phyloP scores from a whole-genome alignment of 2,113 vertebrate genomes.

The Verasper variegatus region DNA sequence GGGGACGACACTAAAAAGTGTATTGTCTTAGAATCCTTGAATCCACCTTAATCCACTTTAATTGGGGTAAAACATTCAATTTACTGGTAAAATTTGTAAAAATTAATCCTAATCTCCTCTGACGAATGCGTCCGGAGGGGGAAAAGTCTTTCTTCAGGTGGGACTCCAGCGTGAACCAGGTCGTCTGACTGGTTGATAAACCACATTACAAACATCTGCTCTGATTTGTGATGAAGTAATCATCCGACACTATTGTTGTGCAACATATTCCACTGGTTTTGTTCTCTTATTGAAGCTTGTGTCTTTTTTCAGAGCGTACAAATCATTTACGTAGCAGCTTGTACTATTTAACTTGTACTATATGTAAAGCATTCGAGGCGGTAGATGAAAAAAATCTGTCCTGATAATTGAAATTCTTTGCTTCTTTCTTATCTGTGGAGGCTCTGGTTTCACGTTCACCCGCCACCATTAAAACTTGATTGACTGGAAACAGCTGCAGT shows the following conservation, averaged over 20 bases:
- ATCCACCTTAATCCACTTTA: no score
- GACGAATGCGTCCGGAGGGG: no score
- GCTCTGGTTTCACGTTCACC: slow-evolving; percentile 6
- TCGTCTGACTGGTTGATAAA: not conserved
- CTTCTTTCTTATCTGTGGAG: not conserved
- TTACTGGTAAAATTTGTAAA: no score
- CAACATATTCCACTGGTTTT: not conserved
- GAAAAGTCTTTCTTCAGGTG: no score
- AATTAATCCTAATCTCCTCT: no score
- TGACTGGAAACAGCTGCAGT: slow-evolving; percentile 27
- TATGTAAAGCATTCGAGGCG: not conserved
- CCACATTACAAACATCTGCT: not conserved
- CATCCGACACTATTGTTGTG: not conserved
- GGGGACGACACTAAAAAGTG: no score
- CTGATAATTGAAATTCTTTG: not conserved
- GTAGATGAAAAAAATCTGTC: not conserved
- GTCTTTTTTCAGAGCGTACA: not conserved
- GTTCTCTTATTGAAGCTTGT: not conserved
- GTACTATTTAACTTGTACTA: not conserved
- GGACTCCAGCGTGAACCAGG: no score
- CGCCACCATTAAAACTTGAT: not conserved
- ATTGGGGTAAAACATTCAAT: no score
- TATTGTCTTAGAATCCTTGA: no score
- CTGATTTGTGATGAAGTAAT: not conserved
- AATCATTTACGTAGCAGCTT: not conserved